A percentile compares a stretch with the other conserved stretches of the same genome.
Conservation (phyloP, 2,888 invertebrate species). For the Torymus aiolomorphi region DNA sequence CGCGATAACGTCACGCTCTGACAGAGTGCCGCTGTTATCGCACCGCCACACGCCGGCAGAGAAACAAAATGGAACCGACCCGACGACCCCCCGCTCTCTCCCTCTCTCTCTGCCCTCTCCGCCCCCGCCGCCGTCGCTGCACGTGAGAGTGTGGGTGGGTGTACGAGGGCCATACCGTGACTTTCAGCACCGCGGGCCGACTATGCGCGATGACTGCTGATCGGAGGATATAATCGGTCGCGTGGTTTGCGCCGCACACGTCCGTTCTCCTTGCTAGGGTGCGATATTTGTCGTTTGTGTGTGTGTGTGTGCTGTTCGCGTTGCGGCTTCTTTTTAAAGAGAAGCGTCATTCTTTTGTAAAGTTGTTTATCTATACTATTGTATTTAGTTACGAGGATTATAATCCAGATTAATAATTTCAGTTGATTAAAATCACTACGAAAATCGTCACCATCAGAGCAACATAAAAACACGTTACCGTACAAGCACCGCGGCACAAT, state of each 20-base stretch:
- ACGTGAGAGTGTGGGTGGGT: background rate
- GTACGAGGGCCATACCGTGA: conserved; percentile 34
- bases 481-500: conserved; percentile 10
- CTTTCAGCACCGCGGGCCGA: conserved; percentile 40
- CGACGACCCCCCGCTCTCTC: conserved; percentile 59
- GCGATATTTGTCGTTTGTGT: background rate
- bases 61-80: conserved; percentile 77
- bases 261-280: background rate
- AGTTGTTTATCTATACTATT: too few relatives aligned
- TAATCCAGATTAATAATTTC: too few relatives aligned
- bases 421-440: background rate
- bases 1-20: conserved; percentile 78
- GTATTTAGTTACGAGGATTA: too few relatives aligned
- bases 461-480: conserved; percentile 9
- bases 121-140: background rate
- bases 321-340: too few relatives aligned
- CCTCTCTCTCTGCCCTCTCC: conserved; percentile 13
- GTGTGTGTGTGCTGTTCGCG: too few relatives aligned
- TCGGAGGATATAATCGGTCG: conserved; percentile 21
- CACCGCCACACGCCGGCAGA: conserved; percentile 77
- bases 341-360: too few relatives aligned
- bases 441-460: conserved; percentile 16
- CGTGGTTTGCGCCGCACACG: background rate
- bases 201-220: conserved; percentile 46
- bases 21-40: conserved; percentile 79